Conservation (phyloP, 2,797 vertebrate species). For the Myotis findleyi region DNA sequence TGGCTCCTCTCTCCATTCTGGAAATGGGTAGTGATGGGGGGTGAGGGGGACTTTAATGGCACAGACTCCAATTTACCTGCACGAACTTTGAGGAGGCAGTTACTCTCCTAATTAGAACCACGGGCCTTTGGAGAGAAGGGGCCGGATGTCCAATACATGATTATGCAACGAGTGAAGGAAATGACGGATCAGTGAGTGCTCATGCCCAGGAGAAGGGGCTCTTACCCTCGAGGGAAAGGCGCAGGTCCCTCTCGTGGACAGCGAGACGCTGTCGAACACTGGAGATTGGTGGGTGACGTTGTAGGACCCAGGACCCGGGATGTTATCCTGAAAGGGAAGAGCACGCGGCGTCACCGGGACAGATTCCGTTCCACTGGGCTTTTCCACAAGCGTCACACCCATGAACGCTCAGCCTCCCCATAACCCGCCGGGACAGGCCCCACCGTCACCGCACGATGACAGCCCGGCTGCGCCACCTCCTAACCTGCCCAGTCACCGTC, state of each 20-base stretch:
- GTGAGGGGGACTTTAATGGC: neutral
- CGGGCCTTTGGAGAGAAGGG: neutral
- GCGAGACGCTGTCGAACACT: constrained; percentile 87
- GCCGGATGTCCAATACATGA: neutral
- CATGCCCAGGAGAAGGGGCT: neutral
- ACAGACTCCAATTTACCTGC: neutral
- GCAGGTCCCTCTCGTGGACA: constrained; percentile 90
- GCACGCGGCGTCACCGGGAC: fast-evolving
- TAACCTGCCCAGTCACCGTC: neutral
- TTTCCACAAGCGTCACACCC: neutral
- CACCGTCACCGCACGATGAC: neutral
- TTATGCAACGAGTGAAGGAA: neutral
- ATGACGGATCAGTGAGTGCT: neutral
- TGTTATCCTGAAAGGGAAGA: constrained; percentile 86
- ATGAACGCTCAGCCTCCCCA: neutral
- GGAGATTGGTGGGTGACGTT: constrained; percentile 71
- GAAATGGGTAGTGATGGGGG: fast-evolving
- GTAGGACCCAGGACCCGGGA: constrained; percentile 89
- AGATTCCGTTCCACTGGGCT: neutral
- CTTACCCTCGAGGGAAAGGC: constrained; percentile 90
- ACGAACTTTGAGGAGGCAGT: neutral
- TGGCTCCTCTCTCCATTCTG: neutral
- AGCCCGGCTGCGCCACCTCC: neutral
- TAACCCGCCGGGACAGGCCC: neutral
- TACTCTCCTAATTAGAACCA: constrained; percentile 15